Conservation (phyloP, 2,888 invertebrate genomes). For the Nomada ferruginata region DNA sequence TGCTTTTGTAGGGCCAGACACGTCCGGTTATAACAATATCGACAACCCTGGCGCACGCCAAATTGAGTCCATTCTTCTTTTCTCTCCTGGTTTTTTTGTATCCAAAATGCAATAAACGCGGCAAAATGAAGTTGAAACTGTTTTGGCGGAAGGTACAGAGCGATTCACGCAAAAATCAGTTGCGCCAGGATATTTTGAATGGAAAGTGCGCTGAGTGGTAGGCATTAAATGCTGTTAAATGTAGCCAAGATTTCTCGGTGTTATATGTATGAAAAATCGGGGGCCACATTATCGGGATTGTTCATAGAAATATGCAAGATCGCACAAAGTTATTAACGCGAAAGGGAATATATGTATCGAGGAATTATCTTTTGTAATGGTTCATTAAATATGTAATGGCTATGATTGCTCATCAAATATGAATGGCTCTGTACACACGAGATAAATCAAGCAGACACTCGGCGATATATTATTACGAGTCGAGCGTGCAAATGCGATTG, state of each 20-base stretch:
- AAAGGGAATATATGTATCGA: too few relatives aligned
- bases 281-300: too few relatives aligned
- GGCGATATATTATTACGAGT: neutral
- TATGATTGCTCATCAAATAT: neutral
- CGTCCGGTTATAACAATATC: slow-evolving; percentile 50
- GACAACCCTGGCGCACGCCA: slow-evolving; percentile 29
- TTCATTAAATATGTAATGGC: too few relatives aligned
- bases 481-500: neutral
- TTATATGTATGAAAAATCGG: too few relatives aligned
- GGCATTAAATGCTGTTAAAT: too few relatives aligned
- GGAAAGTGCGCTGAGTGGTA: neutral
- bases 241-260: too few relatives aligned
- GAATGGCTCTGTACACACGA: neutral
- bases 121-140: slow-evolving; percentile 6
- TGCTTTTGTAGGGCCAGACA: slow-evolving; percentile 63
- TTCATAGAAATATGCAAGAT: too few relatives aligned
- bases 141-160: neutral
- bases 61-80: slow-evolving; percentile 37
- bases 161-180: neutral
- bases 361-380: too few relatives aligned
- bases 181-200: neutral
- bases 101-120: slow-evolving; percentile 22
- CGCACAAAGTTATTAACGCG: too few relatives aligned
- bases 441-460: neutral
- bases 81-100: neutral